These are phyloP conservation scores for Morpho deidamia DNA, from an alignment of 2,888 invertebrate genomes.

Conservation along the genomic window DNA sequence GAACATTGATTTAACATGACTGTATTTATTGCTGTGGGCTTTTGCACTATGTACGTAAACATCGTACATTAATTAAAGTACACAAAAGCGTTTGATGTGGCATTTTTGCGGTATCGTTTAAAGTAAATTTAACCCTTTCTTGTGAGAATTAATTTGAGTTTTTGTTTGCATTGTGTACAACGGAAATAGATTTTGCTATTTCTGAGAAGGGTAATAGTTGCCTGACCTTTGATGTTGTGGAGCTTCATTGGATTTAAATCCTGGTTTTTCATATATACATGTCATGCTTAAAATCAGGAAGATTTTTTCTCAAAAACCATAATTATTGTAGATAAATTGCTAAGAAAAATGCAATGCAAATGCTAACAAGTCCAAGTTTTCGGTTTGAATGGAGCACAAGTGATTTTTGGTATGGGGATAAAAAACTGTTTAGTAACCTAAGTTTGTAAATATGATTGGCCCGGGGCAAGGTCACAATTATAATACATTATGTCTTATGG, in stretches of 20 bases:
- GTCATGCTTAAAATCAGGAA: too few relatives aligned
- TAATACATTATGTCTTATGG: too few relatives aligned
- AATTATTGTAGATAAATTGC: too few relatives aligned
- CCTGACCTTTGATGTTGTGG: neutral
- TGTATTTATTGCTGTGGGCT: constrained; percentile 13
- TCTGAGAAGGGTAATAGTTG: neutral
- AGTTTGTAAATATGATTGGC: too few relatives aligned
- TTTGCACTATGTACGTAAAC: neutral
- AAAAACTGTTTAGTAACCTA: too few relatives aligned
- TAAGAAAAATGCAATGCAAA: too few relatives aligned
- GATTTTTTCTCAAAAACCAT: too few relatives aligned
- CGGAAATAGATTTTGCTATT: constrained; percentile 7
- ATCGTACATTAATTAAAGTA: constrained; percentile 35
- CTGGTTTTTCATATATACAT: neutral
- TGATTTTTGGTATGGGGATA: too few relatives aligned
- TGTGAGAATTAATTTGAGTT: constrained; percentile 49
- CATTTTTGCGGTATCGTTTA: constrained; percentile 40
- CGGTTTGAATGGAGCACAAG: too few relatives aligned
- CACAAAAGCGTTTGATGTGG: constrained; percentile 38
- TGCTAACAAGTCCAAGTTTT: too few relatives aligned
- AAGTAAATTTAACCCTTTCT: constrained; percentile 46
- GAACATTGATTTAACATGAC: too few relatives aligned
- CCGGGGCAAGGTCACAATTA: too few relatives aligned
- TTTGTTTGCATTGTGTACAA: constrained; percentile 26
- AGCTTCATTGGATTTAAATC: neutral